Evolutionary conservation across 1,140 invertebrate species (phyloP).

Genomic region (Atta texana): DNA sequence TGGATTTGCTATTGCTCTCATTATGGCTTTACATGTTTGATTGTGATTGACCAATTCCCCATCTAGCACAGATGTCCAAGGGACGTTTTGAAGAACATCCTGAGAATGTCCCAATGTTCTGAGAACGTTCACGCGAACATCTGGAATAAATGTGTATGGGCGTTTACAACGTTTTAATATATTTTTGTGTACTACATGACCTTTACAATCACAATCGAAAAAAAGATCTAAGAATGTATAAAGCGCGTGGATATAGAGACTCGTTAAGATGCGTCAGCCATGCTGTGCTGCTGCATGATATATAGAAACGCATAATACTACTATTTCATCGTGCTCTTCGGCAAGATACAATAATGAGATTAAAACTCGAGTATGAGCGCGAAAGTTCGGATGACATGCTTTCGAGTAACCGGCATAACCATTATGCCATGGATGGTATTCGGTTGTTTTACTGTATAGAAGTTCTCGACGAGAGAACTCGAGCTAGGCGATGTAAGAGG

Average conservation of each 20-base stretch:
- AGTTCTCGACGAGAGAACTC: not conserved
- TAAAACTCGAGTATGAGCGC: not conserved
- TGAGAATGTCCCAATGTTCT: no score
- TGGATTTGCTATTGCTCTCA: no score
- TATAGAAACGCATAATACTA: not conserved
- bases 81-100: no score
- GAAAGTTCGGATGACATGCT: constrained; percentile 34
- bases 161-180: no score
- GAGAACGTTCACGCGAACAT: no score
- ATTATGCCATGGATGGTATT: not conserved
- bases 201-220: not conserved
- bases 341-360: constrained; percentile 37
- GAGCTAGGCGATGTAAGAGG: constrained; percentile 43
- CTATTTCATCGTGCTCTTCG: not conserved
- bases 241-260: not conserved
- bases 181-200: no score
- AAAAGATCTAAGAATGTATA: not conserved
- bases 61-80: no score
- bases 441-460: not conserved
- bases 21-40: no score
- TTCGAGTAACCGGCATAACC: not conserved
- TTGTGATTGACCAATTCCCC: no score
- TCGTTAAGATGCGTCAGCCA: not conserved
- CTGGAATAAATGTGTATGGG: no score
- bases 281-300: not conserved